A percentile compares a stretch with the other conserved stretches of the same genome.
Conservation (phyloP, 2,797 vertebrate species). For the Manis javanica region DNA sequence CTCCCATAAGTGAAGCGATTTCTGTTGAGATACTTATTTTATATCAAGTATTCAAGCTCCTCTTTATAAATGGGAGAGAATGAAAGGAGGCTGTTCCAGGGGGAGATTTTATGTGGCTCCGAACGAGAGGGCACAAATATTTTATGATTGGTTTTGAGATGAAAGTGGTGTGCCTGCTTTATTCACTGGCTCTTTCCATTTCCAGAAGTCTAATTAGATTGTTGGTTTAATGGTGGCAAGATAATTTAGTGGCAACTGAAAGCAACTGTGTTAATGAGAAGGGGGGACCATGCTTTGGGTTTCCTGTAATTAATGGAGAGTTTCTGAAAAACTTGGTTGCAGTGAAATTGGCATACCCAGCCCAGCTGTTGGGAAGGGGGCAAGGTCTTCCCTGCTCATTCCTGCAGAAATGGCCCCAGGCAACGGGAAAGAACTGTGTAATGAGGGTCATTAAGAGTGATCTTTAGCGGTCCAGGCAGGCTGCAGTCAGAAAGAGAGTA, state of each 20-base stretch:
- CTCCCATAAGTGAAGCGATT: conserved; percentile 66
- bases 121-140: conserved; percentile 79
- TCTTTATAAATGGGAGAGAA: conserved; percentile 71
- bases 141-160: conserved; percentile 84
- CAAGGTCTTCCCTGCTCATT: conserved; percentile 64
- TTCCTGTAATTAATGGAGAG: conserved; percentile 92
- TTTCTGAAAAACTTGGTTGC: conserved; percentile 86
- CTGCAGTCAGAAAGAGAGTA: background rate
- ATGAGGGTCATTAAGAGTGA: conserved; percentile 78
- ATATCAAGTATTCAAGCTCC: conserved; percentile 68
- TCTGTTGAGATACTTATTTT: conserved; percentile 78
- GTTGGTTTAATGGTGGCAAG: conserved; percentile 90
- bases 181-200: conserved; percentile 74
- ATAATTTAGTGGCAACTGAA: conserved; percentile 89
- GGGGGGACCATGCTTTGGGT: conserved; percentile 89
- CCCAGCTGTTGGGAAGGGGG: conserved; percentile 89
- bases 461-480: conserved; percentile 65
- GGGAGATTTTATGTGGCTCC: conserved; percentile 67
- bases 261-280: conserved; percentile 91
- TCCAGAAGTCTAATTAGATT: conserved; percentile 86
- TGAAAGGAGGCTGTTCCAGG: conserved; percentile 67
- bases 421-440: conserved; percentile 41
- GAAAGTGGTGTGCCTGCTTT: conserved; percentile 78
- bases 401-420: conserved; percentile 73
- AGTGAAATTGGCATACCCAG: conserved; percentile 88